Percentiles rank a stretch among this genome's conserved stretches.
These are phyloP conservation scores for Periophthalmus magnuspinnatus DNA, from an alignment of 2,797 vertebrate species.

Conservation along the genomic window DNA sequence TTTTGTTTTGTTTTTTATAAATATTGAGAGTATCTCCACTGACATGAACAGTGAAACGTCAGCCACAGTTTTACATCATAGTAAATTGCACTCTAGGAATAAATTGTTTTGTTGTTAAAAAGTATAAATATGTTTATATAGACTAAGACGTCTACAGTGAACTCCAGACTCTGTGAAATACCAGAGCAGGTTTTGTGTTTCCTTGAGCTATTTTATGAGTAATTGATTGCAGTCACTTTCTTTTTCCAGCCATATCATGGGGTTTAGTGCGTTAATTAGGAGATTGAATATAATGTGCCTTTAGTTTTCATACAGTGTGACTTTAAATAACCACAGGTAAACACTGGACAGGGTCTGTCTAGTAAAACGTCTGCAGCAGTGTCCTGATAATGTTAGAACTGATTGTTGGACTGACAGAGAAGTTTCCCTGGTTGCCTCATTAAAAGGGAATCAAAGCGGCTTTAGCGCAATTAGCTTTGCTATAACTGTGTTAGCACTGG, in stretches of 20 bases:
- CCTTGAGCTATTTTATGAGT: not conserved
- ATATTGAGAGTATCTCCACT: not conserved
- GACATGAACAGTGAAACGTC: too few species aligned
- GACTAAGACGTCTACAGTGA: not conserved
- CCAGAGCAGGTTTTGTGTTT: too few species aligned
- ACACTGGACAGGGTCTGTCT: not conserved
- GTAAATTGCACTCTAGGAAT: not conserved
- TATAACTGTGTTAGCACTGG: conserved; percentile 32
- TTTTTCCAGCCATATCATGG: not conserved
- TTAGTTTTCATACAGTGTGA: not conserved
- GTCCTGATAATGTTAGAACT: conserved; percentile 41
- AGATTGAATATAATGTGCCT: not conserved
- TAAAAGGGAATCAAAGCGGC: conserved; percentile 50
- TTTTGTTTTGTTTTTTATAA: not conserved
- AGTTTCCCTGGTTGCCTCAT: conserved; percentile 50
- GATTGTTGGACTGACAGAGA: conserved; percentile 33
- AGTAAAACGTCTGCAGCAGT: conserved; percentile 18
- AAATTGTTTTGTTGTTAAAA: not conserved
- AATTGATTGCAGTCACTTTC: not conserved
- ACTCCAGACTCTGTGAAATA: not conserved
- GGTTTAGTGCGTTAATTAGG: not conserved
- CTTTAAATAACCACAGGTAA: not conserved
- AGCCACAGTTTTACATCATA: not conserved
- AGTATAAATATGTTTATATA: not conserved
- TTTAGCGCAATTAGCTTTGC: conserved; percentile 39